phyloP scores from a whole-genome alignment of 2,888 invertebrate species.

The Nemotelus nigrinus region DNA sequence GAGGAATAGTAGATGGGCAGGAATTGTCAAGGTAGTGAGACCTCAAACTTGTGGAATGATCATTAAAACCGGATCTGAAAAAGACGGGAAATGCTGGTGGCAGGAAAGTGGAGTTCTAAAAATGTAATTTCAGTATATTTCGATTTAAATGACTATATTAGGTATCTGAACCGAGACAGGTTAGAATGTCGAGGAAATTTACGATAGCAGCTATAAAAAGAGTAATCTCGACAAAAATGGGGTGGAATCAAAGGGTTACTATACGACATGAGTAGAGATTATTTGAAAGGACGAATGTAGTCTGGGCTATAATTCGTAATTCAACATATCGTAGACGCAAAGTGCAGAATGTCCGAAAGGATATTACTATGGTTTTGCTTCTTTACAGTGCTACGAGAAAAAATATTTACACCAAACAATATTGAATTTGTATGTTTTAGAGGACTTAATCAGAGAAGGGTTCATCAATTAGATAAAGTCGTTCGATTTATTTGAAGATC shows the following conservation, averaged over 20 bases:
- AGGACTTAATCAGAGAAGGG: too few species aligned
- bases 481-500: too few species aligned
- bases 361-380: too few species aligned
- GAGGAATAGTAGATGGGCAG: too few species aligned
- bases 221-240: not conserved
- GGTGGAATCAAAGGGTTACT: not conserved
- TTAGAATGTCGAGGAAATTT: not conserved
- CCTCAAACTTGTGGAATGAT: not conserved
- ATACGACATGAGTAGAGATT: not conserved
- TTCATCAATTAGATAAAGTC: too few species aligned
- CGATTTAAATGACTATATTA: slow-evolving; percentile 34
- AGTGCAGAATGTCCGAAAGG: not conserved
- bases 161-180: not conserved
- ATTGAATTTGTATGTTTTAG: too few species aligned
- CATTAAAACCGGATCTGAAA: slow-evolving; percentile 24
- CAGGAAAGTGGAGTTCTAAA: too few species aligned
- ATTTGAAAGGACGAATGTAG: slow-evolving; percentile 5
- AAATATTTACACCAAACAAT: too few species aligned
- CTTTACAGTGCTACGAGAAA: too few species aligned
- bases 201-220: not conserved
- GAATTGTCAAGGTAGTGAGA: too few species aligned
- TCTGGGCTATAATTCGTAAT: slow-evolving; percentile 31
- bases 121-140: slow-evolving; percentile 25
- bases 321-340: slow-evolving; percentile 39
- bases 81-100: not conserved